Evolutionary conservation across 2,113 vertebrate species (phyloP).

Genomic region (Oncorhynchus nerka): DNA sequence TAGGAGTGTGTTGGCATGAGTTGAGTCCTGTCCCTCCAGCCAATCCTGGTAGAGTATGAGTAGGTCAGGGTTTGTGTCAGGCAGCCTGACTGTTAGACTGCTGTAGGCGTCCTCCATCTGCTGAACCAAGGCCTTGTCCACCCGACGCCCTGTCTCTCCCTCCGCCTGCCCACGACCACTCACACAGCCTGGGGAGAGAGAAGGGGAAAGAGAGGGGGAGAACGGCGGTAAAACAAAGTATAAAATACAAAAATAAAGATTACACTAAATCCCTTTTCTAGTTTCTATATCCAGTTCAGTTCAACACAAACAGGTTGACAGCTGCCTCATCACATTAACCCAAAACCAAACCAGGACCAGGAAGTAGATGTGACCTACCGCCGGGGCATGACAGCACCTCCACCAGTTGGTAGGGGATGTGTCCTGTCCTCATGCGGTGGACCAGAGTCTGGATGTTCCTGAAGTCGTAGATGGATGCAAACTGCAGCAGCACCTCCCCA

Average conservation of each 20-base stretch:
- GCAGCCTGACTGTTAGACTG: conserved; percentile 78
- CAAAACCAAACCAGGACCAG: too few species aligned
- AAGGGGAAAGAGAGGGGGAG: conserved; percentile 39
- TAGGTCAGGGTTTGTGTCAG: conserved; percentile 74
- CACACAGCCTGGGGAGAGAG: conserved; percentile 79
- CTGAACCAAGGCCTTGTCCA: conserved; percentile 80
- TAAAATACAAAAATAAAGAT: too few species aligned
- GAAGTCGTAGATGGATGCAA: conserved; percentile 91
- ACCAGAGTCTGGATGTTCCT: conserved; percentile 93
- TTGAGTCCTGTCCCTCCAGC: conserved; percentile 85
- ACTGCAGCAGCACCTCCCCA: conserved; percentile 87
- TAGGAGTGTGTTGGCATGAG: conserved; percentile 71
- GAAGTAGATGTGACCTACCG: conserved; percentile 68
- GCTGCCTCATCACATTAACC: background rate
- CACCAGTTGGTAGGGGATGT: conserved; percentile 88
- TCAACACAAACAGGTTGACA: too few species aligned
- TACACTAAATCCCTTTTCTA: too few species aligned
- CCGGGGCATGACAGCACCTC: conserved; percentile 94
- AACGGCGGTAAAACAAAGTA: background rate
- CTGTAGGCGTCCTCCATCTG: conserved; percentile 89
- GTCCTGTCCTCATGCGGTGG: conserved; percentile 87
- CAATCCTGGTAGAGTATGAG: conserved; percentile 87
- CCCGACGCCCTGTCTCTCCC: conserved; percentile 74
- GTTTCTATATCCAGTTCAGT: too few species aligned
- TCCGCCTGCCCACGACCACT: conserved; percentile 84